These are phyloP conservation scores for Nicator chloris DNA, from an alignment of 2,113 vertebrate genomes.

Conservation along the genomic window DNA sequence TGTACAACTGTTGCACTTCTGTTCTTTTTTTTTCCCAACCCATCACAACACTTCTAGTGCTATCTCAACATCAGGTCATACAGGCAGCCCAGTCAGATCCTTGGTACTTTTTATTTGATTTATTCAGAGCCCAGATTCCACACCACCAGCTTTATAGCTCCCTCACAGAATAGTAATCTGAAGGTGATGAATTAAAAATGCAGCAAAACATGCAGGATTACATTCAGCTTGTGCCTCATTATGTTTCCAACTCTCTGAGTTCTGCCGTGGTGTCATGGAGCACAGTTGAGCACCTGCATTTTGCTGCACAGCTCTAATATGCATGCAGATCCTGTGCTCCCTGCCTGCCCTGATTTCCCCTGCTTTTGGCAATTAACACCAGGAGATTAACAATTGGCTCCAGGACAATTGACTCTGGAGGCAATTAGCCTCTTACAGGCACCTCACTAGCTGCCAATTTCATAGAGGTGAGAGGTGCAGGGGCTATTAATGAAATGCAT, in stretches of 20 bases:
- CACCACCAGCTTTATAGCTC: not conserved
- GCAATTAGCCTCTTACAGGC: conserved; percentile 50
- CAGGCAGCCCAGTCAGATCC: not conserved
- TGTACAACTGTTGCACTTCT: not conserved
- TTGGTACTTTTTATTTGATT: not conserved
- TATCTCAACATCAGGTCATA: not conserved
- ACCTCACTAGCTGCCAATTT: conserved; percentile 30
- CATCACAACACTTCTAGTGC: not conserved
- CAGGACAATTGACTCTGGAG: conserved; percentile 38
- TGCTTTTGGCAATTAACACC: conserved; percentile 54
- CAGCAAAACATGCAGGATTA: not conserved
- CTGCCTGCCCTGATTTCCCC: conserved; percentile 18
- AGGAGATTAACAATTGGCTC: conserved; percentile 54
- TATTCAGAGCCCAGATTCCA: not conserved
- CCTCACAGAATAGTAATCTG: not conserved
- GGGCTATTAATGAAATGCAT: conserved; percentile 49
- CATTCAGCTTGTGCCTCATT: not conserved
- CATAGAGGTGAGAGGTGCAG: conserved; percentile 38
- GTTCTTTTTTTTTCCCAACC: not conserved
- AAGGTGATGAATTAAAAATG: not conserved
- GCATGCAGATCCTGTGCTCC: not conserved
- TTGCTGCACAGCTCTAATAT: not conserved
- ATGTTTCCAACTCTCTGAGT: not conserved
- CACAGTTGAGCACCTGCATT: not conserved
- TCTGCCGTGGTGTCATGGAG: not conserved